Conservation (phyloP, 2,888 invertebrate genomes). For the Hydrotaea diabolus region DNA sequence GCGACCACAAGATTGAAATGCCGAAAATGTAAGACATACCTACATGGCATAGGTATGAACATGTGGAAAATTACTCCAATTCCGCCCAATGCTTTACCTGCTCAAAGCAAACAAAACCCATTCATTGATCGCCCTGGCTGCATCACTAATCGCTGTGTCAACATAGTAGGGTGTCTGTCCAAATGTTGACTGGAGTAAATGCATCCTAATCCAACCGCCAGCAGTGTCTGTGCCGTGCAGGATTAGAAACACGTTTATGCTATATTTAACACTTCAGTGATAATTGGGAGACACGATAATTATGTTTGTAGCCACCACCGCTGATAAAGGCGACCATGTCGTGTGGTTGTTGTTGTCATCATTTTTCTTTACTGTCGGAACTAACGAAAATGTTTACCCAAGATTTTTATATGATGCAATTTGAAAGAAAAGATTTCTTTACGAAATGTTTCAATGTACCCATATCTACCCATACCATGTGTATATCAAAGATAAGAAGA, state of each 20-base stretch:
- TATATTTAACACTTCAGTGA: constrained; percentile 28
- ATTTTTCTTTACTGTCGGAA: neutral
- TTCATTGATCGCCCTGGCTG: neutral
- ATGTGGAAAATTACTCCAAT: constrained; percentile 21
- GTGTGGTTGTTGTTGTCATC: neutral
- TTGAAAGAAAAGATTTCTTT: constrained; percentile 15
- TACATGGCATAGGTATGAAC: too few relatives aligned
- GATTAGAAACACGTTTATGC: constrained; percentile 7
- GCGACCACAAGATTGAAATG: neutral
- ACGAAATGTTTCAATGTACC: neutral
- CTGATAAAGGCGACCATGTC: neutral
- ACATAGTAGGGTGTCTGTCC: neutral
- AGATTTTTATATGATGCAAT: neutral
- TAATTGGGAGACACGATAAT: constrained; percentile 32
- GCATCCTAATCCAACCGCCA: constrained; percentile 14
- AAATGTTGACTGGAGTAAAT: neutral
- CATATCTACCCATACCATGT: neutral
- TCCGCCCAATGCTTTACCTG: neutral
- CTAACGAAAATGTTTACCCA: neutral
- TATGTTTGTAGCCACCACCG: constrained; percentile 1
- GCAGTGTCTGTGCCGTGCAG: neutral
- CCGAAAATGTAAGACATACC: neutral
- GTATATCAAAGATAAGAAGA: constrained; percentile 15
- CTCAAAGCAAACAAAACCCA: constrained; percentile 7
- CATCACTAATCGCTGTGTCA: neutral